These are phyloP conservation scores for Ailuropoda melanoleuca DNA, from an alignment of 2,113 vertebrate genomes.

Conservation along the genomic window DNA sequence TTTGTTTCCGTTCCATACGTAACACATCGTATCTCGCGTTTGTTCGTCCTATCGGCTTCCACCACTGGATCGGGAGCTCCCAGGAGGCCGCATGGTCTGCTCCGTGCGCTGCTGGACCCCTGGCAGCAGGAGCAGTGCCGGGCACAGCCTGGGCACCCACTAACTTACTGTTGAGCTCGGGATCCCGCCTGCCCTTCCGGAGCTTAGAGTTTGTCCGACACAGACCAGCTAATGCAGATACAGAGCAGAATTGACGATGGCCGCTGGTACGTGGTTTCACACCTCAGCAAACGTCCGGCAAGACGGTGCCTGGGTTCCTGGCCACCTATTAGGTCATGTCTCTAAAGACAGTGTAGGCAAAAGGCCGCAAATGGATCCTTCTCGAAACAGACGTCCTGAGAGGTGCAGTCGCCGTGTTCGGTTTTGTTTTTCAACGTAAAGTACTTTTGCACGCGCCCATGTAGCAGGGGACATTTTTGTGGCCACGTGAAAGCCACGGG, in stretches of 20 bases:
- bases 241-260: background rate
- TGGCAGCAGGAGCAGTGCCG: fast-evolving
- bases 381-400: background rate
- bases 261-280: background rate
- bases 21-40: background rate
- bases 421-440: background rate
- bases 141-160: fast-evolving
- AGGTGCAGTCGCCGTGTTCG: background rate
- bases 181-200: background rate
- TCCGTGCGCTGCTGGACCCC: fast-evolving
- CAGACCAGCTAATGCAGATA: background rate
- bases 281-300: background rate
- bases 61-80: background rate
- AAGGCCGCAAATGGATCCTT: too few species aligned
- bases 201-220: background rate
- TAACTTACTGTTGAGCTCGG: background rate
- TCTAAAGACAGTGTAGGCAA: background rate
- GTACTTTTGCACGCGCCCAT: background rate
- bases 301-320: background rate
- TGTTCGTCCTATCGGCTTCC: background rate
- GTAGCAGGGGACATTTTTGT: background rate
- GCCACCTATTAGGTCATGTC: background rate
- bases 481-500: background rate
- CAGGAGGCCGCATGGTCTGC: background rate
- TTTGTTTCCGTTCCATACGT: background rate